Percentiles rank a stretch among this genome's conserved stretches.
Evolutionary conservation across 2,113 vertebrate genomes (phyloP).

Genomic region (Rhabdomys dilectus): DNA sequence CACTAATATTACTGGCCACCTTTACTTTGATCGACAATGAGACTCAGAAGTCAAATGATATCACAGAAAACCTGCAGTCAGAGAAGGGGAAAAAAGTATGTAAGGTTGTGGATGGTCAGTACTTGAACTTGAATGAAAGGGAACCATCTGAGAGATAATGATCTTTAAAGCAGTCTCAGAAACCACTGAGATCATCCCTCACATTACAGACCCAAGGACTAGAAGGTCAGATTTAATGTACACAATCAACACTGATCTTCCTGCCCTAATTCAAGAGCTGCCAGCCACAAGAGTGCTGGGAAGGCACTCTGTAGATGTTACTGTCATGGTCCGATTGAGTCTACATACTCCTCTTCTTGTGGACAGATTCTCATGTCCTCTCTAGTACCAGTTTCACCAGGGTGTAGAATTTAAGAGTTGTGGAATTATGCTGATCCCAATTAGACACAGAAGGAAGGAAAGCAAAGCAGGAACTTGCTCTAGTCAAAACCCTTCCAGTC

Average conservation of each 20-base stretch:
- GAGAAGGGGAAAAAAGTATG: too few species aligned
- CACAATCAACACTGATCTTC: background rate
- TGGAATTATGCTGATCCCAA: background rate
- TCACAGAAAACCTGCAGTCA: background rate
- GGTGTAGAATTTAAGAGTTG: background rate
- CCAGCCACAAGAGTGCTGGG: too few species aligned
- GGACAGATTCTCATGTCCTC: background rate
- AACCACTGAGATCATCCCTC: background rate
- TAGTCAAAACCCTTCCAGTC: background rate
- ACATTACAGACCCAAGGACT: background rate
- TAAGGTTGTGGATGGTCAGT: background rate
- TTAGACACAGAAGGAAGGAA: background rate
- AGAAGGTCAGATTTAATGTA: background rate
- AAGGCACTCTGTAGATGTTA: background rate
- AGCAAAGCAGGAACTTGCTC: background rate
- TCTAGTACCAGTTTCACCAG: background rate
- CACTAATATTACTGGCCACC: background rate
- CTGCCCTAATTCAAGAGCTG: background rate
- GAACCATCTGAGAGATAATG: background rate
- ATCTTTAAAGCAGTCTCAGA: background rate
- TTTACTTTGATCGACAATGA: background rate
- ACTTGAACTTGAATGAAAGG: background rate
- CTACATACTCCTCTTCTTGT: background rate
- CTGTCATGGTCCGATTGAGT: background rate
- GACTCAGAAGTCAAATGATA: background rate